Percentiles rank a stretch among this genome's conserved stretches.
Evolutionary conservation across 2,888 invertebrate species (phyloP).

Genomic region (Oscheius sp.): DNA sequence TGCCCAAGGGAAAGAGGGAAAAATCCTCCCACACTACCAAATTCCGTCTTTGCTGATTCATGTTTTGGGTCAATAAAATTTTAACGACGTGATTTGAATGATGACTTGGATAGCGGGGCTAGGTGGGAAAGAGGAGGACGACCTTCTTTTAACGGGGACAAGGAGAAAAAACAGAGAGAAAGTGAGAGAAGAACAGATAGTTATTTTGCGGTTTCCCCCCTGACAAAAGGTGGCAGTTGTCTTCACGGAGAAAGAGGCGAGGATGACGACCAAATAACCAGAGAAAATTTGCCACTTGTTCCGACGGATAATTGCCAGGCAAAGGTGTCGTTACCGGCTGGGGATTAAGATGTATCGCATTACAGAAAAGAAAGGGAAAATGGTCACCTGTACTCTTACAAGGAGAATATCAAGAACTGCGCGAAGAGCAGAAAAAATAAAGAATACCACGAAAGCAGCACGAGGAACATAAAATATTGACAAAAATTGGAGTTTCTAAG

Average conservation of each 20-base stretch:
- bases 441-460: too few species aligned
- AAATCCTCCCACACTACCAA: constrained; percentile 1
- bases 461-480: too few species aligned
- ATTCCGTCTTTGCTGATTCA: constrained; percentile 1
- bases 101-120: too few species aligned
- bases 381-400: too few species aligned
- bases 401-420: neutral
- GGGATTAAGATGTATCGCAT: too few species aligned
- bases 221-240: constrained; percentile 9
- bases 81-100: neutral
- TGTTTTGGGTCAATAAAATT: constrained; percentile 1
- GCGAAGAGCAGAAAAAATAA: neutral
- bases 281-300: constrained; percentile 20
- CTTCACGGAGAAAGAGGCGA: neutral
- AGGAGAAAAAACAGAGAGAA: neutral
- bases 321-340: constrained; percentile 10
- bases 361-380: too few species aligned
- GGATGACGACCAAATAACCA: constrained; percentile 21
- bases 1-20: neutral
- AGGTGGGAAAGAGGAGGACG: too few species aligned
- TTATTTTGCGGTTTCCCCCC: constrained; percentile 5
- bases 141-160: neutral
- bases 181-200: neutral
- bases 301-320: constrained; percentile 22
- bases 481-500: too few species aligned